Percentiles rank a stretch among this genome's conserved stretches.
phyloP scores from a whole-genome alignment of 2,888 invertebrate genomes.

The Ryuthela nishihirai region DNA sequence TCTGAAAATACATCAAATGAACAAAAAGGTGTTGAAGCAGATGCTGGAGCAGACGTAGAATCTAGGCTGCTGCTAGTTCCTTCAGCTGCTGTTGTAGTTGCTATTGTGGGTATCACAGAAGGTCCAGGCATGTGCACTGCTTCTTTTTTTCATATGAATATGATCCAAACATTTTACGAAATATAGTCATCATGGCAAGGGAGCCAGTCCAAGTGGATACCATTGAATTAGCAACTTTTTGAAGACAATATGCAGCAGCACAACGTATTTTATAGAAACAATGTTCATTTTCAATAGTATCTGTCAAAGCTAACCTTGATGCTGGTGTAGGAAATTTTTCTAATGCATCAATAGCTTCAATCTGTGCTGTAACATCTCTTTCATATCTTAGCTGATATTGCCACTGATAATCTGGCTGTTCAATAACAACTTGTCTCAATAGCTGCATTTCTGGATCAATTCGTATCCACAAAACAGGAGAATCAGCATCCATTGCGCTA shows the following conservation, averaged over 20 bases:
- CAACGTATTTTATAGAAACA: conserved; percentile 88
- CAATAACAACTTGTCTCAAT: conserved; percentile 76
- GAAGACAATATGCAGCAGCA: conserved; percentile 82
- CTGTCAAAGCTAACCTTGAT: conserved; percentile 82
- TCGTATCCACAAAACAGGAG: conserved; percentile 96
- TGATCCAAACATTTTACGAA: conserved; percentile 91
- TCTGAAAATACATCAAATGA: conserved; percentile 42
- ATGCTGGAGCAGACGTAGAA: conserved; percentile 31
- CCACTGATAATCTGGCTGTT: conserved; percentile 99
- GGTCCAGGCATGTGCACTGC: neutral
- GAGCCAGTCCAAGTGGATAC: conserved; percentile 91
- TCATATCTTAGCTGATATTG: conserved; percentile 96
- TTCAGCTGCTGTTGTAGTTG: conserved; percentile 12
- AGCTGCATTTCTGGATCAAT: conserved; percentile 91
- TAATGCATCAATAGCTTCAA: conserved; percentile 71
- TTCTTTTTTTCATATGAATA: conserved; percentile 62
- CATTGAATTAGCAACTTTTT: conserved; percentile 79
- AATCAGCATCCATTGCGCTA: conserved; percentile 89
- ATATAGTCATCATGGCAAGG: conserved; percentile 91
- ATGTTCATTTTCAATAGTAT: conserved; percentile 92
- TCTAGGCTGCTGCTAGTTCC: conserved; percentile 34
- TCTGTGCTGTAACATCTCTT: conserved; percentile 86
- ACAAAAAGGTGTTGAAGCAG: conserved; percentile 40
- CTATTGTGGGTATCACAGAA: neutral
- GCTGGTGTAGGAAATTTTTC: conserved; percentile 82